These are phyloP conservation scores for Boloria selene DNA, from an alignment of 2,888 invertebrate genomes.

Conservation along the genomic window DNA sequence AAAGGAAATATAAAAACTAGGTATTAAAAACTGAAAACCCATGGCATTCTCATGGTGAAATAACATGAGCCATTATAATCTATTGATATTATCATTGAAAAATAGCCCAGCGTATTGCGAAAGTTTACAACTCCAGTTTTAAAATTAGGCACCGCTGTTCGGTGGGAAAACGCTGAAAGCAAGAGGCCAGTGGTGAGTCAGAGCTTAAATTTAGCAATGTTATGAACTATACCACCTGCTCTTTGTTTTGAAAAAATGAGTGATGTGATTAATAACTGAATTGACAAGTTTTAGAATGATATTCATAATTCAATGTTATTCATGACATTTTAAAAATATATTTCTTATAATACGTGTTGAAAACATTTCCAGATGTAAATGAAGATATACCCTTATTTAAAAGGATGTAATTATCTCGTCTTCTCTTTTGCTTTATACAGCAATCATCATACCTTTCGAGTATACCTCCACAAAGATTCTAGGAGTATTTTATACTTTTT, in stretches of 20 bases:
- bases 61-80: neutral
- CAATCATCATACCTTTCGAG: no score
- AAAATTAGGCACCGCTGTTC: conserved; percentile 63
- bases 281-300: conserved; percentile 1
- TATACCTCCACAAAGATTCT: no score
- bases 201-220: conserved; percentile 38
- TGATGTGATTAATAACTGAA: neutral
- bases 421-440: neutral
- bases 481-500: no score
- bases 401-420: no score
- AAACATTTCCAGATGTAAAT: no score
- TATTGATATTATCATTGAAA: conserved; percentile 2
- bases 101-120: conserved; percentile 30
- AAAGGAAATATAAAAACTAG: no score
- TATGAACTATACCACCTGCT: conserved; percentile 38
- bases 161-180: conserved; percentile 50
- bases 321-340: neutral
- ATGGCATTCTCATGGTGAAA: neutral
- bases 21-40: neutral
- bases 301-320: neutral
- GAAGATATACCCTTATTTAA: no score
- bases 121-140: conserved; percentile 55
- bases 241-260: conserved; percentile 14
- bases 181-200: conserved; percentile 51
- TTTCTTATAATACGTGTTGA: no score